A percentile compares a stretch with the other conserved stretches of the same genome.
phyloP scores from a whole-genome alignment of 2,113 vertebrate species.

The Syrmaticus mikado region DNA sequence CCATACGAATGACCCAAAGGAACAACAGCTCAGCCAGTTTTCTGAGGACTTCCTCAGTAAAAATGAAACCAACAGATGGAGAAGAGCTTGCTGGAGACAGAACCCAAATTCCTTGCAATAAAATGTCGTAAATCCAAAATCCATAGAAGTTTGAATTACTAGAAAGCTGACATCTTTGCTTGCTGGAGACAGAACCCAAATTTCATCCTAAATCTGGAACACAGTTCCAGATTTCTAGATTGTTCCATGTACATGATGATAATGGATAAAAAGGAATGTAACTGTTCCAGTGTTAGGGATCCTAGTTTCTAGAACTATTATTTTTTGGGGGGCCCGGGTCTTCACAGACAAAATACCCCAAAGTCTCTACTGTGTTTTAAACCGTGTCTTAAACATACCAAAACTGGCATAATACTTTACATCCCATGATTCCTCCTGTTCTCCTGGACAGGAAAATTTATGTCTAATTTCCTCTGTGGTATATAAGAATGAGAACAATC shows the following conservation, averaged over 20 bases:
- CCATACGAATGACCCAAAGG: neutral
- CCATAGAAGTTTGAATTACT: no score
- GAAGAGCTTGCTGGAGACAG: neutral
- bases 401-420: neutral
- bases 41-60: neutral
- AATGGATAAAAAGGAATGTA: neutral
- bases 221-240: neutral
- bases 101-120: neutral
- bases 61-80: neutral
- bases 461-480: neutral
- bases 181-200: neutral
- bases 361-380: neutral
- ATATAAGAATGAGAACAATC: neutral
- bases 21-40: neutral
- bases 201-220: neutral
- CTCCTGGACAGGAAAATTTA: neutral
- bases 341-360: neutral
- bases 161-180: no score
- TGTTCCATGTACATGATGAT: neutral
- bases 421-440: neutral
- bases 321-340: neutral
- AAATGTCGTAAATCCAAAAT: no score
- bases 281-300: neutral
- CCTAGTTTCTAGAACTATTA: neutral
- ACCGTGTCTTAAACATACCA: neutral